Conservation (phyloP, 2,888 invertebrate genomes). For the Exephanes ischioxanthus region DNA sequence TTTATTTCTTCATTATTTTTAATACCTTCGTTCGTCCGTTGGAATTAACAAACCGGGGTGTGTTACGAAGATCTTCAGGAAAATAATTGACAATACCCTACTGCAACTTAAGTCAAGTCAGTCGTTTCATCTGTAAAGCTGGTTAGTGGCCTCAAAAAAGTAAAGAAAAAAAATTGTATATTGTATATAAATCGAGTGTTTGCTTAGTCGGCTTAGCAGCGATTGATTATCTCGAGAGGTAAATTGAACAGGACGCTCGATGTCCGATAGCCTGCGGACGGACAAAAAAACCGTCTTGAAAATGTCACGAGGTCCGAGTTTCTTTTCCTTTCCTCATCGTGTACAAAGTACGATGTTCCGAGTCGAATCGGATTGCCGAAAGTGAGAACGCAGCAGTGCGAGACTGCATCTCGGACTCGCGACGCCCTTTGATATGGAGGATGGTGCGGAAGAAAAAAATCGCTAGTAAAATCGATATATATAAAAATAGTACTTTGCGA, state of each 20-base stretch:
- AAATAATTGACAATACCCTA: not conserved
- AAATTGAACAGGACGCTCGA: not conserved
- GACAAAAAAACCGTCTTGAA: conserved; percentile 15
- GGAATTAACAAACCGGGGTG: not conserved
- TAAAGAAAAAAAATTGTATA: not conserved
- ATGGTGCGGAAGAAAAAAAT: not conserved
- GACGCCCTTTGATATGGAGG: not conserved
- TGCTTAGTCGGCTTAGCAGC: not conserved
- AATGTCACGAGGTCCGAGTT: not conserved
- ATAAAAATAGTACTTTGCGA: too few species aligned
- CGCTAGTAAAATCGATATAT: too few species aligned
- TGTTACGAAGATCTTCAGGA: not conserved
- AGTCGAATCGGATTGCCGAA: not conserved
- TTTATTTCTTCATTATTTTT: not conserved
- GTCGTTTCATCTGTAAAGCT: too few species aligned
- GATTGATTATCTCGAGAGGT: not conserved
- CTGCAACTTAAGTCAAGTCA: too few species aligned
- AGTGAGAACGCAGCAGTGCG: not conserved
- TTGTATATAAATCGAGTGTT: not conserved
- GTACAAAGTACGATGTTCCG: not conserved
- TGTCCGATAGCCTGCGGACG: not conserved
- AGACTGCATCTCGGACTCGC: not conserved
- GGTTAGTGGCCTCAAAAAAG: not conserved
- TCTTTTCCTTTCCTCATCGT: not conserved
- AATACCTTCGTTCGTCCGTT: not conserved